Base-by-base conservation (phyloP, 2,888 invertebrate genomes). In the Salpingus planirostris region DNA sequence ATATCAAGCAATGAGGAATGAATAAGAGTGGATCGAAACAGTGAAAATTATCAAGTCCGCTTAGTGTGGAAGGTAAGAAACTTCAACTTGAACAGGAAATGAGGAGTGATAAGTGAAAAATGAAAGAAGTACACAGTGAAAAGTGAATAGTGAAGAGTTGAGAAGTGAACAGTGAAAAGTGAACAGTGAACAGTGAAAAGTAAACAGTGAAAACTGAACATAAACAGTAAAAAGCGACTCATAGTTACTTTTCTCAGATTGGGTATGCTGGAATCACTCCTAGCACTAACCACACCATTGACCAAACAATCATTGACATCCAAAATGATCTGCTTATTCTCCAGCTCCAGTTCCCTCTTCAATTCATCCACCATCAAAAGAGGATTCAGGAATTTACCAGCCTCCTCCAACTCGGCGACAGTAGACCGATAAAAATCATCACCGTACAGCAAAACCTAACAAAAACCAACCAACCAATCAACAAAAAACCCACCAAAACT, bases 371-470 rank as follows among this genome's bases (percentile, higher is more conserved):
- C 44, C 47, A 58, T 47, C 11, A 65, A 44, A 24, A 51, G 50
- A 7, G 43, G 46, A 15, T 57, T 47, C n/a, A 42, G 29, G 29
- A 55, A 59, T 24, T 41, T 40, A 0, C 52, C 49, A 11, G 53
- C 54, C 11, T 54, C 46, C 32, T 50, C 52, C 24, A 53, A 38
- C 18, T 41, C 14, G 5, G 52, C 40, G 0, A 64, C 27, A 33
- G 60, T 64, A 43, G 55, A 55, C 3, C 54, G 54, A 40, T 67
- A 70, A 18, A 65, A 66, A 5, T 42, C 43, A 38, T 70, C 63
- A 0, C 70, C 71, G 21, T 60, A 54, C 3, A 50, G 46, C 1
- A 71, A 38, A 7, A 63, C 44, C 59, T 62, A 34, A 11, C 47
- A 40, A 29, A 31, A 26, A 24, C 30, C 5, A 14, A 2, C n/a